Evolutionary conservation across 2,888 invertebrate genomes (phyloP).

Genomic region (Hedya salicella): DNA sequence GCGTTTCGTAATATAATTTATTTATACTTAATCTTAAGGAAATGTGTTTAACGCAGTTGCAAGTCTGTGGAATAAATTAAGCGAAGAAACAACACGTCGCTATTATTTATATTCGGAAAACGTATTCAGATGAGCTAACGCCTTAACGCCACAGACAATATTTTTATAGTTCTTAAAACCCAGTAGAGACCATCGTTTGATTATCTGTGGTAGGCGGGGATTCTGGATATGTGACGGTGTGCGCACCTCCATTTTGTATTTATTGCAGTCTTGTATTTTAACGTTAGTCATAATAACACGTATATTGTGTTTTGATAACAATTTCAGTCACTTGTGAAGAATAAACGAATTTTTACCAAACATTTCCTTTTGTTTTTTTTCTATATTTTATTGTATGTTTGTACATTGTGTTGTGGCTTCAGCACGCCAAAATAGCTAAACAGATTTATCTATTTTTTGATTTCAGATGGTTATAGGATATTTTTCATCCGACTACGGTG

Average conservation of each 20-base stretch:
- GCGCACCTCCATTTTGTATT: conserved; percentile 62
- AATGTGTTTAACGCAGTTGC: conserved; percentile 64
- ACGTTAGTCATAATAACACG: conserved; percentile 78
- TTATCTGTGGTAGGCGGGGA: conserved; percentile 47
- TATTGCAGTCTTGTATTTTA: conserved; percentile 78
- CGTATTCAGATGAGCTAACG: conserved; percentile 55
- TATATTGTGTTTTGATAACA: conserved; percentile 82
- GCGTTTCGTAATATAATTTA: conserved; percentile 82
- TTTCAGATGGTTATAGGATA: too few species aligned
- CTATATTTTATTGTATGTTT: too few species aligned
- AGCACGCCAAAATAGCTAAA: too few species aligned
- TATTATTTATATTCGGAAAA: conserved; percentile 52
- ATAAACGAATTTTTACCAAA: conserved; percentile 83
- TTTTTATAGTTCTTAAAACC: conserved; percentile 50
- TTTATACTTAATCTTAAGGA: conserved; percentile 75
- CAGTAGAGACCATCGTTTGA: conserved; percentile 49
- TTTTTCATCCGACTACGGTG: too few species aligned
- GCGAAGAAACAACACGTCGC: conserved; percentile 47
- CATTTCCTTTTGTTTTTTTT: conserved; percentile 50
- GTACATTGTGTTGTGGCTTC: too few species aligned
- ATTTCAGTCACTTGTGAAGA: conserved; percentile 83
- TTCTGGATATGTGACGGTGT: conserved; percentile 56
- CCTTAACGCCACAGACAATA: conserved; percentile 49
- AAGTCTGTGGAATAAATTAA: conserved; percentile 58
- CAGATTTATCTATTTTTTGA: too few species aligned